Evolutionary conservation across 2,113 vertebrate species (phyloP).

Genomic region (Trachemys scripta): DNA sequence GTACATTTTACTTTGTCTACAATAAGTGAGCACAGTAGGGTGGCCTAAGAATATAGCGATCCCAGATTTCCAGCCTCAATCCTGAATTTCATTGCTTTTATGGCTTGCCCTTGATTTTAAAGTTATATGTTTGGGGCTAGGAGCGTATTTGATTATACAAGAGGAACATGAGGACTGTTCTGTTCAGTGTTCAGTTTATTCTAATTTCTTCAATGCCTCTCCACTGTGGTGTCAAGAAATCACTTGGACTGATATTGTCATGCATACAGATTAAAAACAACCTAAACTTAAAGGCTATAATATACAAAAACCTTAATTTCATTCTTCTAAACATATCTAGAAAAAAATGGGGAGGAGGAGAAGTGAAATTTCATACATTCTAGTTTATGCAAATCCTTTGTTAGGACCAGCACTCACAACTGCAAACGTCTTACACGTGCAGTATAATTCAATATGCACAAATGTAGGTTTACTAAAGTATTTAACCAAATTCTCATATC

Average conservation of each 20-base stretch:
- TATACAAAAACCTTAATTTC: background rate
- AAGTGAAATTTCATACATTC: background rate
- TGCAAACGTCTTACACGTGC: background rate
- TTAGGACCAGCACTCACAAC: background rate
- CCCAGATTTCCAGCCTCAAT: background rate
- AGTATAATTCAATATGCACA: background rate
- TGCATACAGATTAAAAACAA: background rate
- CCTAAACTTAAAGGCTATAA: background rate
- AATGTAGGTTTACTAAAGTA: background rate
- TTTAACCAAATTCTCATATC: background rate
- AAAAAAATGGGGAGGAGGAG: background rate
- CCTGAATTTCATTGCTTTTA: background rate
- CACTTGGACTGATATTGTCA: background rate
- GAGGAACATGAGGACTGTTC: background rate
- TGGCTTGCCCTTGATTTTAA: background rate
- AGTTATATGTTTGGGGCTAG: too few species aligned
- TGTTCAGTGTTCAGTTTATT: background rate
- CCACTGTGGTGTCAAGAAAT: background rate
- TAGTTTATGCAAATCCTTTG: background rate
- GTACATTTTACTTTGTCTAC: background rate
- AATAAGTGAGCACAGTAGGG: background rate
- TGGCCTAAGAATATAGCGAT: background rate
- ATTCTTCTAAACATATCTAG: background rate
- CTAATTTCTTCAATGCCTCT: constrained; percentile 1
- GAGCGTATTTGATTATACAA: background rate